These are phyloP conservation scores for Musca vetustissima DNA, from an alignment of 1,140 invertebrate species.

Conservation along the genomic window DNA sequence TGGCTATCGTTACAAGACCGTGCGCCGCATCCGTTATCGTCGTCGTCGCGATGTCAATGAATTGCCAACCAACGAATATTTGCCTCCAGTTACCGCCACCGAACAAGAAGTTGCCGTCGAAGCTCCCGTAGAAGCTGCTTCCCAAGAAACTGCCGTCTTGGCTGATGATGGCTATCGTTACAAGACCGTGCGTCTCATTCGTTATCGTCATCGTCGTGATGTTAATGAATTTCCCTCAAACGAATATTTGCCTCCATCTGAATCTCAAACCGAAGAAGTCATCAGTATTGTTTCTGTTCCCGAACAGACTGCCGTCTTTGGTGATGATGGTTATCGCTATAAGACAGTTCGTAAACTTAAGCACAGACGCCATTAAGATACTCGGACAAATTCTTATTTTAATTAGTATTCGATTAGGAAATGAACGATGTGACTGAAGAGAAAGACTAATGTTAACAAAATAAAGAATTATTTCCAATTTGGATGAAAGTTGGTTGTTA, in stretches of 20 bases:
- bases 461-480: too few species aligned
- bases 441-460: too few species aligned
- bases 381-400: not conserved
- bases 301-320: slow-evolving; percentile 28
- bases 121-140: slow-evolving; percentile 26
- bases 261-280: slow-evolving; percentile 28
- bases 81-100: slow-evolving; percentile 29
- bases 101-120: too few species aligned
- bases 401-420: not conserved
- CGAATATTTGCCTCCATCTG: slow-evolving; percentile 41
- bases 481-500: too few species aligned
- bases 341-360: slow-evolving; percentile 48
- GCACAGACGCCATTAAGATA: too few species aligned
- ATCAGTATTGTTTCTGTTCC: too few species aligned
- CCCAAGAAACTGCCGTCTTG: slow-evolving; percentile 13
- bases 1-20: slow-evolving; percentile 33
- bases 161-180: slow-evolving; percentile 36
- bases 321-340: slow-evolving; percentile 45
- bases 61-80: slow-evolving; percentile 32
- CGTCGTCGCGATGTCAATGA: slow-evolving; percentile 43
- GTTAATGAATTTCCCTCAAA: too few species aligned
- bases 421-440: not conserved
- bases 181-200: slow-evolving; percentile 37
- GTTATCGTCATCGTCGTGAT: too few species aligned
- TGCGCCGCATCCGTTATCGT: slow-evolving; percentile 35